Conservation (phyloP, 2,113 vertebrate species). For the Cyanoderma ruficeps region DNA sequence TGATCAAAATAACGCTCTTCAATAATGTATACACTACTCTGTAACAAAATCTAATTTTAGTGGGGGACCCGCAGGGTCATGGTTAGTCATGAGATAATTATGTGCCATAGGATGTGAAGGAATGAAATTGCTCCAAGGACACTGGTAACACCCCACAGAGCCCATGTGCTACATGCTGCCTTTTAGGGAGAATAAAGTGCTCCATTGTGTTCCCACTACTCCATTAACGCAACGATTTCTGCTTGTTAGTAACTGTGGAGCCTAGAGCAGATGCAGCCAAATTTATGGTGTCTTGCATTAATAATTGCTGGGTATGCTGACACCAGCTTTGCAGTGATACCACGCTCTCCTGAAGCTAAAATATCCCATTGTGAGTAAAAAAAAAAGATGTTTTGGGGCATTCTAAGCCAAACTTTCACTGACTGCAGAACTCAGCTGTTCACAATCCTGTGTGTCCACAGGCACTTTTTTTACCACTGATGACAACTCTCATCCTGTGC, state of each 20-base stretch:
- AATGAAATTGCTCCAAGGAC: conserved; percentile 15
- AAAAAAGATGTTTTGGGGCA: background rate
- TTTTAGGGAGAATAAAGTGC: conserved; percentile 69
- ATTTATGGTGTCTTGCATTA: conserved; percentile 7
- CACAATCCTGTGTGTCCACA: background rate
- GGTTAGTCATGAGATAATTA: conserved; percentile 62
- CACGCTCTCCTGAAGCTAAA: background rate
- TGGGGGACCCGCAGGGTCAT: conserved; percentile 47
- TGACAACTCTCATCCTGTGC: background rate
- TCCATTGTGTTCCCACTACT: conserved; percentile 55
- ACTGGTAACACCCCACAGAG: conserved; percentile 32
- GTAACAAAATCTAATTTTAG: conserved; percentile 62
- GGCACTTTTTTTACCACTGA: background rate
- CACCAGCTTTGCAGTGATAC: background rate
- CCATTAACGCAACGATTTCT: conserved; percentile 38
- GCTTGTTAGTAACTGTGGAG: conserved; percentile 55
- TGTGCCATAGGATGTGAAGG: conserved; percentile 16
- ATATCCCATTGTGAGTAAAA: background rate
- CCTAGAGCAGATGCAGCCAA: background rate
- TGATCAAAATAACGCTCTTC: conserved; percentile 72
- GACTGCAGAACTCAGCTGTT: background rate
- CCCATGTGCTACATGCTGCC: conserved; percentile 52
- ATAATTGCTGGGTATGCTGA: background rate
- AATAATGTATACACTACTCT: conserved; percentile 66
- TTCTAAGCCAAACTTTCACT: background rate